These are phyloP conservation scores for Megaleporinus macrocephalus DNA, from an alignment of 2,113 vertebrate genomes.

Conservation along the genomic window DNA sequence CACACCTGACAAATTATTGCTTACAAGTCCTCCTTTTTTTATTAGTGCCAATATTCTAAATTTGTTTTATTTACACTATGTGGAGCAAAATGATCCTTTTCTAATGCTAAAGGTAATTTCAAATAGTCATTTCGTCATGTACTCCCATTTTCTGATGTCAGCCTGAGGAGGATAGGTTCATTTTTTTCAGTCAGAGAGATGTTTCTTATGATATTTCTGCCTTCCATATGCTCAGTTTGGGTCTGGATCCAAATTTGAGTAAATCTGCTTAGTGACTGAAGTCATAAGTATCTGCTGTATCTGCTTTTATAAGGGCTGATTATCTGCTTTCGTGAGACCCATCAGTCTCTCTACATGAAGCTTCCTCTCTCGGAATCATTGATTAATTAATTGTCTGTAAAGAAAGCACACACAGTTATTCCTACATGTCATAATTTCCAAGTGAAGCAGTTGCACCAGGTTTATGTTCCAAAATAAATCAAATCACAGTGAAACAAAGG, in stretches of 20 bases:
- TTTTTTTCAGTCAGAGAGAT: no score
- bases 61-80: background rate
- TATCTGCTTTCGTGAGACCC: background rate
- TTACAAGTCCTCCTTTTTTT: conserved; percentile 26
- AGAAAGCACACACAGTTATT: conserved; percentile 50
- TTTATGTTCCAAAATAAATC: conserved; percentile 51
- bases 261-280: background rate
- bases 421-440: background rate
- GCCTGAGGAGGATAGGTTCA: no score
- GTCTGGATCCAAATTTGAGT: no score
- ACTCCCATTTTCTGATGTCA: no score
- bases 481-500: conserved; percentile 45
- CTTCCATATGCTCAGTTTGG: no score
- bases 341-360: no score
- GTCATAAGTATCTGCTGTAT: background rate
- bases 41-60: background rate
- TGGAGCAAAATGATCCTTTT: background rate
- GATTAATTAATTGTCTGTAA: conserved; percentile 63
- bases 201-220: no score
- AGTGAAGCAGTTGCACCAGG: conserved; percentile 49
- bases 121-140: no score
- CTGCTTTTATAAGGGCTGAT: background rate
- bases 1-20: conserved; percentile 46
- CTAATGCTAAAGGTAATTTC: conserved; percentile 3
- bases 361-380: conserved; percentile 50